phyloP scores from a whole-genome alignment of 2,113 vertebrate genomes.

The Saguinus midas region DNA sequence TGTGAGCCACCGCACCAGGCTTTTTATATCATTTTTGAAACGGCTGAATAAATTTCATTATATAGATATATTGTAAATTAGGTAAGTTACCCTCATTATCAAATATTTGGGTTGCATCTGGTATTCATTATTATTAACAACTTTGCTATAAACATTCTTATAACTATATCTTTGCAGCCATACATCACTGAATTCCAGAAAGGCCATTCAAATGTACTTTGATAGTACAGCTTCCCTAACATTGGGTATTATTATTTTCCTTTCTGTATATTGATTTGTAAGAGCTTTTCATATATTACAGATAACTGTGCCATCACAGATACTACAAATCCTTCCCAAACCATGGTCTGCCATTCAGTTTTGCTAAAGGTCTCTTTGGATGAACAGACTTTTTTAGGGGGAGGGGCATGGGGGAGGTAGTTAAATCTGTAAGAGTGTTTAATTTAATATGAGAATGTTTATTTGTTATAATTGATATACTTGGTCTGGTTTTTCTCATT shows the following conservation, averaged over 20 bases:
- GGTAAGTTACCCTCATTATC: neutral
- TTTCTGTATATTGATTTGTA: constrained; percentile 10
- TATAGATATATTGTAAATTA: neutral
- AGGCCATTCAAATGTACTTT: constrained; percentile 2
- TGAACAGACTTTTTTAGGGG: neutral
- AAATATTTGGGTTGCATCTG: constrained; percentile 26
- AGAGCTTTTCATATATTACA: neutral
- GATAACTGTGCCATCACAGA: neutral
- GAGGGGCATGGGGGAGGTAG: neutral
- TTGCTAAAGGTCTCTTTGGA: neutral
- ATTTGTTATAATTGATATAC: neutral
- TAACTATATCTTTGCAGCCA: neutral
- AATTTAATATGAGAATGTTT: neutral
- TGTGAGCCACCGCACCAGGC: no score
- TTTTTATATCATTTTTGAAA: neutral
- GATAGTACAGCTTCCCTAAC: neutral
- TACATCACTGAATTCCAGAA: neutral
- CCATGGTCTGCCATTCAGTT: constrained; percentile 3
- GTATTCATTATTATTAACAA: constrained; percentile 10
- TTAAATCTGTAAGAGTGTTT: neutral
- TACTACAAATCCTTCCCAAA: neutral
- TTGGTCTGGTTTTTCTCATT: neutral
- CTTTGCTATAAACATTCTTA: neutral
- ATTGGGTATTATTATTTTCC: neutral
- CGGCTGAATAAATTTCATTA: neutral